phyloP scores from a whole-genome alignment of 2,888 invertebrate genomes.

The Platynereis dumerilii region DNA sequence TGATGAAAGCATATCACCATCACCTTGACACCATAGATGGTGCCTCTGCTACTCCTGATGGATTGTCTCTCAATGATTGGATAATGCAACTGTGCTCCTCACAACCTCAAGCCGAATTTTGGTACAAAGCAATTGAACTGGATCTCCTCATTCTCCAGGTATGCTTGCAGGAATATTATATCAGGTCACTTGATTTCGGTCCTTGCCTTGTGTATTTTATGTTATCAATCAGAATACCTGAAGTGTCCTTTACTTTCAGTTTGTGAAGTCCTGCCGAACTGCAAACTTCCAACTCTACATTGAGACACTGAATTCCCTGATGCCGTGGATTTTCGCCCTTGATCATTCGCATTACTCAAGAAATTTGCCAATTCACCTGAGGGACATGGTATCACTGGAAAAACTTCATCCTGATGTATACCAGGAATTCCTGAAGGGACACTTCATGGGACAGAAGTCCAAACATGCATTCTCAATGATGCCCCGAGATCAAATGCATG shows the following conservation, averaged over 20 bases:
- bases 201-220: too few species aligned
- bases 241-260: conserved; percentile 1
- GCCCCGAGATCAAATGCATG: conserved; percentile 28
- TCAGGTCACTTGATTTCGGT: too few species aligned
- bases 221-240: not conserved
- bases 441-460: conserved; percentile 24
- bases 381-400: conserved; percentile 19
- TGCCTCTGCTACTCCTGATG: not conserved
- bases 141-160: conserved; percentile 20
- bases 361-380: conserved; percentile 14
- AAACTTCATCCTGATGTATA: conserved; percentile 19
- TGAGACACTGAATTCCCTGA: conserved; percentile 14
- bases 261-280: conserved; percentile 18
- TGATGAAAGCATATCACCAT: conserved; percentile 17
- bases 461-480: conserved; percentile 21
- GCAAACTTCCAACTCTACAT: conserved; percentile 7
- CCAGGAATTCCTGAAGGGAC: conserved; percentile 22
- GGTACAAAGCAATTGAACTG: conserved; percentile 26
- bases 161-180: too few species aligned
- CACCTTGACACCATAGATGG: not conserved
- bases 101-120: conserved; percentile 24
- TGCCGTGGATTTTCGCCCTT: conserved; percentile 23
- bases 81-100: conserved; percentile 8
- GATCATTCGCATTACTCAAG: conserved; percentile 19
- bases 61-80: conserved; percentile 20